Conservation (phyloP, 2,797 vertebrate genomes). For the Protosalanx chinensis region DNA sequence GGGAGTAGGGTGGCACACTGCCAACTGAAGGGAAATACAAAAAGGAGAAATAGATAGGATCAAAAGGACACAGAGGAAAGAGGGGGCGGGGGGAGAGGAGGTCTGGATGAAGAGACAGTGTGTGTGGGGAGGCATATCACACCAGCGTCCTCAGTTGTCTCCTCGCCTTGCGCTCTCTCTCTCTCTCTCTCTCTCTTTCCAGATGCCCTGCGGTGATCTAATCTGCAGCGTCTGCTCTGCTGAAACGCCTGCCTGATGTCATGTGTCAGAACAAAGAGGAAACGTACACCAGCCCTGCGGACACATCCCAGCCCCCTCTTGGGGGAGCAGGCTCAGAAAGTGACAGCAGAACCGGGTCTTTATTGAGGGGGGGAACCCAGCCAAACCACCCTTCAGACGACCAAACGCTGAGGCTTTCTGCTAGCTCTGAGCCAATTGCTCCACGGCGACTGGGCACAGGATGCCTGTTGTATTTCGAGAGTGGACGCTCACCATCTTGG, state of each 20-base stretch:
- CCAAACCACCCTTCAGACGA: neutral
- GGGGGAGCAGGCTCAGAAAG: neutral
- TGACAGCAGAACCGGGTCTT: conserved; percentile 8
- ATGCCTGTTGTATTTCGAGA: neutral
- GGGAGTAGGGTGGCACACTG: neutral
- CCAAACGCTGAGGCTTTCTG: neutral
- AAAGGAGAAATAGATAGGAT: neutral
- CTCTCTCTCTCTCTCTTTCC: conserved; percentile 5
- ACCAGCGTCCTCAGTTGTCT: neutral
- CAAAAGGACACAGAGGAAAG: neutral
- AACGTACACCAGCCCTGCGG: conserved; percentile 15
- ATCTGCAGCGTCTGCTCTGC: conserved; percentile 7
- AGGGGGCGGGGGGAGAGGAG: neutral
- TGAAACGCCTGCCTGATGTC: conserved; percentile 20
- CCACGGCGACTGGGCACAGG: neutral
- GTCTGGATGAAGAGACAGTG: neutral
- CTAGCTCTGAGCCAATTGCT: neutral
- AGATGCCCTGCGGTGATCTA: conserved; percentile 11
- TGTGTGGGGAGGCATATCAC: neutral
- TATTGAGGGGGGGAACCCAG: neutral
- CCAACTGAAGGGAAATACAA: neutral
- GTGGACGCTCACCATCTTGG: neutral
- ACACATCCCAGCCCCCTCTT: conserved; percentile 14
- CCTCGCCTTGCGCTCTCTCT: neutral
- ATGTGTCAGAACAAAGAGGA: conserved; percentile 21